Percentiles rank a stretch among this genome's conserved stretches.
phyloP scores from a whole-genome alignment of 2,113 vertebrate species.

The Upupa epops region DNA sequence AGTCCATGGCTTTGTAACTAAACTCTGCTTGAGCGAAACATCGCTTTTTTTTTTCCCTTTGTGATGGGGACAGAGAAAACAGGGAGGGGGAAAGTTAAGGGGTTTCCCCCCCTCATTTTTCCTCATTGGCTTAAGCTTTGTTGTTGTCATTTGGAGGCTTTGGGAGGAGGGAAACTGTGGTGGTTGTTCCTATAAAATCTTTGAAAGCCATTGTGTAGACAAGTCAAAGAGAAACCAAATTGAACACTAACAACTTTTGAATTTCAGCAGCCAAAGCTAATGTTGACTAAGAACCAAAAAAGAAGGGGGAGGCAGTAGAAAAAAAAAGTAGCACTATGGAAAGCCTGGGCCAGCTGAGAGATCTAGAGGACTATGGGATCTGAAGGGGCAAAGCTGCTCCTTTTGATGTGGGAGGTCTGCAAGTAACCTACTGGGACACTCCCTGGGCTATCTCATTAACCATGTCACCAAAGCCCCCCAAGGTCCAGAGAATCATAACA shows the following conservation, averaged over 20 bases:
- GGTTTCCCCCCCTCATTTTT: neutral
- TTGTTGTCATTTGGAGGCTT: neutral
- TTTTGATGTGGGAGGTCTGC: conserved; percentile 99
- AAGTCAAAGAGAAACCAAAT: conserved; percentile 74
- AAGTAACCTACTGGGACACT: conserved; percentile 85
- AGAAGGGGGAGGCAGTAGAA: neutral
- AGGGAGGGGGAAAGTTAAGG: neutral
- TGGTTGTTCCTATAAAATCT: conserved; percentile 7
- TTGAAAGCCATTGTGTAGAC: conserved; percentile 61
- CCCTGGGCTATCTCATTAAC: conserved; percentile 95
- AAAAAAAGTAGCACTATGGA: conserved; percentile 20
- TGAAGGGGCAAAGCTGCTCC: conserved; percentile 74
- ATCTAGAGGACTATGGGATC: conserved; percentile 68
- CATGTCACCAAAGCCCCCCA: conserved; percentile 96
- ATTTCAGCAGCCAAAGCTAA: conserved; percentile 73
- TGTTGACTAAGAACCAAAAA: conserved; percentile 72
- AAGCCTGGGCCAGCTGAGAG: conserved; percentile 75
- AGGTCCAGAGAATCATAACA: conserved; percentile 93
- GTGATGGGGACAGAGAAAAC: neutral
- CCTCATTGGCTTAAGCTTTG: neutral
- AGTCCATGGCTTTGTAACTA: conserved; percentile 21
- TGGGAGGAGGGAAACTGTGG: neutral
- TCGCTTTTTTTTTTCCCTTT: neutral
- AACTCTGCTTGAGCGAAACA: conserved; percentile 31
- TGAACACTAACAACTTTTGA: conserved; percentile 75